These are phyloP conservation scores for Pseudopodoces humilis DNA, from an alignment of 2,113 vertebrate species.

Conservation along the genomic window DNA sequence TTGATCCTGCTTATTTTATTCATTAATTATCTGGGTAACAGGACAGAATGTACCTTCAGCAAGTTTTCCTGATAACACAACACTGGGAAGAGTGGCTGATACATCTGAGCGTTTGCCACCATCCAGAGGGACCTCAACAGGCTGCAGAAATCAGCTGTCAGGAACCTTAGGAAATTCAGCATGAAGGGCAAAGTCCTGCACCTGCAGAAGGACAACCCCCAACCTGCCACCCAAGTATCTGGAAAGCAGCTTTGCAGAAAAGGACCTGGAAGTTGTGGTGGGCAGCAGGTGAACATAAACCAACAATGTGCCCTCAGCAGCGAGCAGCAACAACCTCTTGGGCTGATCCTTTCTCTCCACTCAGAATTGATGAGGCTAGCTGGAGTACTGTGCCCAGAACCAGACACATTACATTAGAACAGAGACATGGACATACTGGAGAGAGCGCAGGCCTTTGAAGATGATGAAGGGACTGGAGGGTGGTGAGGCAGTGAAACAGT, in stretches of 20 bases:
- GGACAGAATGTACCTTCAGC: background rate
- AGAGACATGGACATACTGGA: background rate
- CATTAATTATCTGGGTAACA: background rate
- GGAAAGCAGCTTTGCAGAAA: background rate
- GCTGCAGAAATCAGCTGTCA: background rate
- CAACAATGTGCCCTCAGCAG: background rate
- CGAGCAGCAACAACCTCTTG: background rate
- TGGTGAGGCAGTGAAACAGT: background rate
- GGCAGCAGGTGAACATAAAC: background rate
- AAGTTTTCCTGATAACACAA: background rate
- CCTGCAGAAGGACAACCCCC: too few relatives aligned
- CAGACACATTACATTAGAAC: background rate
- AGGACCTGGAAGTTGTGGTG: background rate
- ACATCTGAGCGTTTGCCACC: background rate
- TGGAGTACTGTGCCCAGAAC: background rate
- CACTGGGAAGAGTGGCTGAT: background rate
- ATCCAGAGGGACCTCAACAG: background rate
- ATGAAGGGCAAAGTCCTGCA: background rate
- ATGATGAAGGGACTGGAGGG: background rate
- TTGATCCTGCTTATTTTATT: background rate
- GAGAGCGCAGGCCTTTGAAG: background rate
- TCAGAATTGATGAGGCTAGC: background rate
- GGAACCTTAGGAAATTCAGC: background rate
- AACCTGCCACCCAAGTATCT: background rate
- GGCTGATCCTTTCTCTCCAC: background rate